Conservation (phyloP, 2,888 invertebrate species). For the Cheilosia grossa region DNA sequence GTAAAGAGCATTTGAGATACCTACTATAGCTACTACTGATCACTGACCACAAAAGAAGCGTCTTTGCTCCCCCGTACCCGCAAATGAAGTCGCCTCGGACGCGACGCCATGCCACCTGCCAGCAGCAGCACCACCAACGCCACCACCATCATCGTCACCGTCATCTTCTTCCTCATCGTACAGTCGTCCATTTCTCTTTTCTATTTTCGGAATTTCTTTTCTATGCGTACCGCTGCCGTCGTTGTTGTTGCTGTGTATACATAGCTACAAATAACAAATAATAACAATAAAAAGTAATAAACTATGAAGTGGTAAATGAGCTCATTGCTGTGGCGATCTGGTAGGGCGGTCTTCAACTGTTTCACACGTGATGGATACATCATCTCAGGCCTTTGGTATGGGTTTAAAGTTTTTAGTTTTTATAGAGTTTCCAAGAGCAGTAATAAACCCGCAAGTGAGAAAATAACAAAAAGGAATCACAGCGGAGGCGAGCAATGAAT, state of each 20-base stretch:
- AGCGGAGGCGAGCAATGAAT: constrained; percentile 21
- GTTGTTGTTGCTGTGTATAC: constrained; percentile 15
- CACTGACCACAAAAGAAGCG: constrained; percentile 69
- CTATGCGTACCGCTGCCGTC: constrained; percentile 4
- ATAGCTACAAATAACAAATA: constrained; percentile 58
- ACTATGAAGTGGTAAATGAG: constrained; percentile 71
- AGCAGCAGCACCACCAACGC: constrained; percentile 23
- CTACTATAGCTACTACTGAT: constrained; percentile 47
- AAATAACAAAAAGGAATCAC: constrained; percentile 29
- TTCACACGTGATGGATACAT: constrained; percentile 5
- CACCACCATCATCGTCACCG: constrained; percentile 19
- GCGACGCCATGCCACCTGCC: constrained; percentile 39
- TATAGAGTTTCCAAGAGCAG: constrained; percentile 25
- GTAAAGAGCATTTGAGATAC: constrained; percentile 68
- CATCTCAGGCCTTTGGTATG: constrained; percentile 14
- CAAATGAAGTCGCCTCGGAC: not conserved
- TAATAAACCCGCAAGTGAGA: constrained; percentile 18
- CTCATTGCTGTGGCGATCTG: constrained; percentile 34
- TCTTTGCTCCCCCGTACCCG: constrained; percentile 42
- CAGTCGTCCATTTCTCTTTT: constrained; percentile 65
- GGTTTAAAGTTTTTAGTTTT: constrained; percentile 47
- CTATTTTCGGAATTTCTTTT: constrained; percentile 68
- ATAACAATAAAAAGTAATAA: constrained; percentile 62
- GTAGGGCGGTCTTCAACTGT: constrained; percentile 21
- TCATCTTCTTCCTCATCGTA: constrained; percentile 23